Conservation (phyloP, 2,113 vertebrate genomes). For the Gallinago paraguaiae region DNA sequence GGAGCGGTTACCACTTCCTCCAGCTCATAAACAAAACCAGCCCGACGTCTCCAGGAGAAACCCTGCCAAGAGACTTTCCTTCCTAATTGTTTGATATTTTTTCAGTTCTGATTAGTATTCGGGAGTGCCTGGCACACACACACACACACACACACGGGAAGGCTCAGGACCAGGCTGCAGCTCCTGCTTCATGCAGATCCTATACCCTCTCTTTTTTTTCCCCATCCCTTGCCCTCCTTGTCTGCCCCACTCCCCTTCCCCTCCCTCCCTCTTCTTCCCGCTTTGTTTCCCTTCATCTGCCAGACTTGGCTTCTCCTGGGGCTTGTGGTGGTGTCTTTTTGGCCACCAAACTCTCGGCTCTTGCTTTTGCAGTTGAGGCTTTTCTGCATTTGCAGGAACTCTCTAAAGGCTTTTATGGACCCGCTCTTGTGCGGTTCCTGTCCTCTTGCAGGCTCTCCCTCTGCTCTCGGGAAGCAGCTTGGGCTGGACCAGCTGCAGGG, state of each 20-base stretch:
- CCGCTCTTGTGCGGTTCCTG: neutral
- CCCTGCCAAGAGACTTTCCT: constrained; percentile 67
- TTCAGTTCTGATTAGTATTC: constrained; percentile 59
- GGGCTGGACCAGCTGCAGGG: neutral
- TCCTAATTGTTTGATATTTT: constrained; percentile 45
- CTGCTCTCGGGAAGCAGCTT: neutral
- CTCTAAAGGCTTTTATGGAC: neutral
- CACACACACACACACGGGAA: neutral
- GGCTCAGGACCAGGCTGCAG: constrained; percentile 6
- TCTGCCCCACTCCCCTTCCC: neutral
- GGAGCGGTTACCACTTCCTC: constrained; percentile 75
- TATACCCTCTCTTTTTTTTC: neutral
- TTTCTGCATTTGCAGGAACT: neutral
- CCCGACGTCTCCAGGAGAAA: constrained; percentile 58
- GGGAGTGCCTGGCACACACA: neutral
- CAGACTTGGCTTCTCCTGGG: neutral
- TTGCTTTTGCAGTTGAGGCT: neutral
- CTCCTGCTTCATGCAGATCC: neutral
- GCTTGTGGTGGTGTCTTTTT: neutral
- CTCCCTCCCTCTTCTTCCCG: neutral
- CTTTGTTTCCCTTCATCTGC: neutral
- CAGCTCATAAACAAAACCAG: constrained; percentile 70
- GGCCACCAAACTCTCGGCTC: neutral
- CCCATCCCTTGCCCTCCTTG: neutral
- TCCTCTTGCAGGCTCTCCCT: neutral